Conservation (phyloP, 2,113 vertebrate genomes). For the Pelodiscus sinensis region DNA sequence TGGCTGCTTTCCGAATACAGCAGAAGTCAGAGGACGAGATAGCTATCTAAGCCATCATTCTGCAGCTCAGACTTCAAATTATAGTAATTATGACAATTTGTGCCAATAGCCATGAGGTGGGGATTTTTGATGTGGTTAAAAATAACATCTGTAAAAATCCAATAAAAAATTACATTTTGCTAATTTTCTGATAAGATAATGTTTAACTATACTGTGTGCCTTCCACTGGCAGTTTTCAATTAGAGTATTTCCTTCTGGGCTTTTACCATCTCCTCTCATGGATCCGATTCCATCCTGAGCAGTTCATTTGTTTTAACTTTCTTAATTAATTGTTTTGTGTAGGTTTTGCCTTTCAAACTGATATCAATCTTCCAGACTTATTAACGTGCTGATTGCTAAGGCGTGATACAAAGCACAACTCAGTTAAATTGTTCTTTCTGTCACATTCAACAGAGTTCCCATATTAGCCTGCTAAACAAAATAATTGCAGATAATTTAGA, state of each 20-base stretch:
- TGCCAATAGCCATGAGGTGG: slow-evolving; percentile 84
- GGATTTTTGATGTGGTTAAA: slow-evolving; percentile 86
- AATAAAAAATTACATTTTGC: slow-evolving; percentile 87
- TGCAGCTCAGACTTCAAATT: slow-evolving; percentile 83
- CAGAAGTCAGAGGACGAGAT: slow-evolving; percentile 74
- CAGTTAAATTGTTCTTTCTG: slow-evolving; percentile 69
- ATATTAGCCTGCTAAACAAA: slow-evolving; percentile 61
- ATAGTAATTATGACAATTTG: slow-evolving; percentile 87
- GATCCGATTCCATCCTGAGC: slow-evolving; percentile 75
- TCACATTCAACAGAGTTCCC: slow-evolving; percentile 66
- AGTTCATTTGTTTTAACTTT: slow-evolving; percentile 83
- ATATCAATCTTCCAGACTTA: slow-evolving; percentile 81
- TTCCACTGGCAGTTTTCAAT: slow-evolving; percentile 80
- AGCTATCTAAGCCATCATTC: slow-evolving; percentile 80
- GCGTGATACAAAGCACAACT: slow-evolving; percentile 57
- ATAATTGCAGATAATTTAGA: slow-evolving; percentile 68
- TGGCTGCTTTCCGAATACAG: slow-evolving; percentile 73
- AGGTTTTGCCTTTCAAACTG: slow-evolving; percentile 80
- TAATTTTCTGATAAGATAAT: slow-evolving; percentile 89
- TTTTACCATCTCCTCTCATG: slow-evolving; percentile 76
- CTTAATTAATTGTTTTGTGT: slow-evolving; percentile 87
- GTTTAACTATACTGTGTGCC: slow-evolving; percentile 75
- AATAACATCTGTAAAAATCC: slow-evolving; percentile 86
- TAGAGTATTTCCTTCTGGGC: slow-evolving; percentile 80
- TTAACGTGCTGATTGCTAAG: slow-evolving; percentile 76